Percentiles rank a stretch among this genome's conserved stretches.
phyloP scores from a whole-genome alignment of 2,888 invertebrate genomes.

The Nomada lathburiana region DNA sequence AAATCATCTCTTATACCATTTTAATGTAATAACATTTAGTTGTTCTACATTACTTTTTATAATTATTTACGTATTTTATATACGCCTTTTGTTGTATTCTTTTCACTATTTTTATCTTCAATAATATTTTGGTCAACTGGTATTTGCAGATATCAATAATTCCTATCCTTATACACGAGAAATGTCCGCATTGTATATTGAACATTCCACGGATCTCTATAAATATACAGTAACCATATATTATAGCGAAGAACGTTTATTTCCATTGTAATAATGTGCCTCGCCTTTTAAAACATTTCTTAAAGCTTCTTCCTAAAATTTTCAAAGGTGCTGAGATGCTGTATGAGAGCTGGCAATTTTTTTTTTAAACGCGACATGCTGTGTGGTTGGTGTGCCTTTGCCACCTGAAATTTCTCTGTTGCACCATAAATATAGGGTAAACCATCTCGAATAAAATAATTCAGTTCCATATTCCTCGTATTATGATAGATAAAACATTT shows the following conservation, averaged over 20 bases:
- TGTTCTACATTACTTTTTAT: neutral
- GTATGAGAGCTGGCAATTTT: neutral
- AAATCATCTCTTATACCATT: neutral
- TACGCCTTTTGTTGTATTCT: too few relatives aligned
- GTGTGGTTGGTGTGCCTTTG: too few relatives aligned
- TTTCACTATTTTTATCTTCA: neutral
- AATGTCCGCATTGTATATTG: neutral
- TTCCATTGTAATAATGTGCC: neutral
- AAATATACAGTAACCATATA: neutral
- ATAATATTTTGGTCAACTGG: too few relatives aligned
- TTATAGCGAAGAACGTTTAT: neutral
- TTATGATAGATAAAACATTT: too few relatives aligned
- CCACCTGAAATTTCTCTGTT: too few relatives aligned
- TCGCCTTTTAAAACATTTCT: neutral
- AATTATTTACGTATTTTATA: neutral
- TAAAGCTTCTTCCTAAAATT: neutral
- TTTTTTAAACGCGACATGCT: neutral
- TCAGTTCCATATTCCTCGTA: too few relatives aligned
- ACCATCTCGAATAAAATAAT: too few relatives aligned
- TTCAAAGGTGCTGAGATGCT: neutral
- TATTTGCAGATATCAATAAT: neutral
- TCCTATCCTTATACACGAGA: neutral
- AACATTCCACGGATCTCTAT: neutral
- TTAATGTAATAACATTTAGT: neutral
- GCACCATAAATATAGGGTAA: too few relatives aligned